Conservation (phyloP, 2,888 invertebrate genomes). For the Polydrusus cervinus region DNA sequence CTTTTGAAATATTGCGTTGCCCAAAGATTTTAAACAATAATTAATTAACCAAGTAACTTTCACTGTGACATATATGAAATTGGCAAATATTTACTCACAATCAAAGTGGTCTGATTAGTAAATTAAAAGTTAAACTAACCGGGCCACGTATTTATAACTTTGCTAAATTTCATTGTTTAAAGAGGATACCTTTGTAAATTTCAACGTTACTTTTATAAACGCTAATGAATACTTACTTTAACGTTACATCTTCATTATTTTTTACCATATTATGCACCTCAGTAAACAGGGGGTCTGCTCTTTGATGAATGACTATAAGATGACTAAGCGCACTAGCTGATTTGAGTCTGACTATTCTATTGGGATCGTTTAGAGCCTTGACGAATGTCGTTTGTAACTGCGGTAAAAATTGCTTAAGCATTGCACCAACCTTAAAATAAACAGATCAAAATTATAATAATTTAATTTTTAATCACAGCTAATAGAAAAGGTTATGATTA, state of each 20-base stretch:
- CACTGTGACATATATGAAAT: too few relatives aligned
- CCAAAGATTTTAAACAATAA: too few relatives aligned
- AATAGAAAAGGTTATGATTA: too few relatives aligned
- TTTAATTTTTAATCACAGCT: too few relatives aligned
- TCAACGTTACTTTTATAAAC: background rate
- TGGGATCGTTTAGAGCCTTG: constrained; percentile 93
- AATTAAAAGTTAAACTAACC: too few relatives aligned
- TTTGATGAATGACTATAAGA: constrained; percentile 92
- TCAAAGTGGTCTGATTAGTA: too few relatives aligned
- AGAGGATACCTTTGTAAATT: background rate
- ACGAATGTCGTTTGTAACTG: constrained; percentile 99
- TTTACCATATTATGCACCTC: constrained; percentile 93
- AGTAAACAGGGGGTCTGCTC: constrained; percentile 95
- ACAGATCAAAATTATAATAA: background rate
- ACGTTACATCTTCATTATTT: constrained; percentile 86
- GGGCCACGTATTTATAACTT: too few relatives aligned
- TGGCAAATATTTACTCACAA: too few relatives aligned
- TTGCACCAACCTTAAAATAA: constrained; percentile 84
- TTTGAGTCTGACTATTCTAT: constrained; percentile 89
- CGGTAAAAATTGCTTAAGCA: constrained; percentile 98
- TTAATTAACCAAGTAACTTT: too few relatives aligned
- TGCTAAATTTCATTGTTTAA: too few relatives aligned
- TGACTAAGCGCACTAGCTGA: constrained; percentile 91
- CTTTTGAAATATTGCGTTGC: too few relatives aligned
- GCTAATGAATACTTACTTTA: constrained; percentile 68